A percentile compares a stretch with the other conserved stretches of the same genome.
Evolutionary conservation across 1,140 invertebrate genomes (phyloP).

Genomic region (Drosophila ohnishii): DNA sequence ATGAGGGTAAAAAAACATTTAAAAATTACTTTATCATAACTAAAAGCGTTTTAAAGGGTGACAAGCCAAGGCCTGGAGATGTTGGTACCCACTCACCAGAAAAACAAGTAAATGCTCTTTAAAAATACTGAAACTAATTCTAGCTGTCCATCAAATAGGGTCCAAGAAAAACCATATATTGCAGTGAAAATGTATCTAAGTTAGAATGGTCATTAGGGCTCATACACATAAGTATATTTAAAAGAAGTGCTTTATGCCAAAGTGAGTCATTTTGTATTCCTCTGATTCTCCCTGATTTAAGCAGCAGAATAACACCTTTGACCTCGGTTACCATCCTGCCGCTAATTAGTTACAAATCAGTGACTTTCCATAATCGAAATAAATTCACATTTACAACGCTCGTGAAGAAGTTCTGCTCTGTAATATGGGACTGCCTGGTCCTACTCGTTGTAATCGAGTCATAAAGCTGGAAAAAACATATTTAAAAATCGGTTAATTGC

Average conservation of each 20-base stretch:
- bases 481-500: conserved; percentile 77
- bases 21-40: not conserved
- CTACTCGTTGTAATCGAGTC: conserved; percentile 47
- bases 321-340: not conserved
- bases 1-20: not conserved
- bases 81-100: conserved; percentile 2
- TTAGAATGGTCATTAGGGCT: conserved; percentile 3
- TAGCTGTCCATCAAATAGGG: not conserved
- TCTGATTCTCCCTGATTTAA: not conserved
- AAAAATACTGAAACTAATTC: conserved; percentile 10
- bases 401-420: conserved; percentile 16
- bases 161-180: conserved; percentile 29
- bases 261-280: not conserved
- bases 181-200: conserved; percentile 7
- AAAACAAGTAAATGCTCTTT: conserved; percentile 66
- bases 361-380: conserved; percentile 79
- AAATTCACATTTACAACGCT: conserved; percentile 55
- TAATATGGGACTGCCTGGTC: conserved; percentile 23
- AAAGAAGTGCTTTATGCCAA: too few relatives aligned
- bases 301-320: not conserved
- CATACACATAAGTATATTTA: not conserved
- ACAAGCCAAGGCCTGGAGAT: not conserved
- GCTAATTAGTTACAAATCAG: conserved; percentile 79
- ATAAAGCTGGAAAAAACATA: conserved; percentile 69
- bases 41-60: not conserved